Evolutionary conservation across 2,888 invertebrate genomes (phyloP), one percentile per base, ranked within the genome.

Genomic region (Cryptosula pallasiana): DNA sequence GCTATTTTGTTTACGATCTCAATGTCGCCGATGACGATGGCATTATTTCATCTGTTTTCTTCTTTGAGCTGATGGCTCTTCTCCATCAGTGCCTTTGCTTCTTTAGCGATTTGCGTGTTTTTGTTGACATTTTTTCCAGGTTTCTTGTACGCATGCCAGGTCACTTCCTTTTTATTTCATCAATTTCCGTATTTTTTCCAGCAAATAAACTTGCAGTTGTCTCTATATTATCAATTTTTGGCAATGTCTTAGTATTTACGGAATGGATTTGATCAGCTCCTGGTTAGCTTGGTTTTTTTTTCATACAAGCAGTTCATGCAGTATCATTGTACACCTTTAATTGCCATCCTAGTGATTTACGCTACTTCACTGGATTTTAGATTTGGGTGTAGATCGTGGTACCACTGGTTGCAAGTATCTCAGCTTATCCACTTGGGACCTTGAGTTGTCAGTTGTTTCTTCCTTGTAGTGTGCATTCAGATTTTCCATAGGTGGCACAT

Each of bases 31-130:
- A 23, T 57, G 25, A 57, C 25, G 16, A 57, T 57, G 16, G 57
- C 57, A 57, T 57, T 57, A 57, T n/a, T 57, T 57, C n/a, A 13
- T 13, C 57, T n/a, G 25, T 57, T 57, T 25, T 57, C 57, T 57
- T 57, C 16, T 57, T 45, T 5, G 20, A 45, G 45, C 23, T 57
- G 57, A 23, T 57, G 57, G n/a, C 57, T 57, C 25, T n/a, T 57
- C n/a, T 63, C 32, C 63, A 63, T 32, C 5, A 57, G 25, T n/a
- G 25, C n/a, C n/a, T 63, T 63, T 27, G 63, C 63, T 34, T 63
- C 9, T 29, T 25, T 5, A 5, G 32, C 32, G n/a, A 32, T 34
- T 2, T 32, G 2, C 5, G 16, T 57, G 5, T n/a, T 13, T 57
- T n/a, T n/a, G 16, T 57, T 25, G 25, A 57, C n/a, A 23, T n/a